These are phyloP conservation scores for Dryas iulia DNA, from an alignment of 1,140 invertebrate genomes.

Conservation along the genomic window DNA sequence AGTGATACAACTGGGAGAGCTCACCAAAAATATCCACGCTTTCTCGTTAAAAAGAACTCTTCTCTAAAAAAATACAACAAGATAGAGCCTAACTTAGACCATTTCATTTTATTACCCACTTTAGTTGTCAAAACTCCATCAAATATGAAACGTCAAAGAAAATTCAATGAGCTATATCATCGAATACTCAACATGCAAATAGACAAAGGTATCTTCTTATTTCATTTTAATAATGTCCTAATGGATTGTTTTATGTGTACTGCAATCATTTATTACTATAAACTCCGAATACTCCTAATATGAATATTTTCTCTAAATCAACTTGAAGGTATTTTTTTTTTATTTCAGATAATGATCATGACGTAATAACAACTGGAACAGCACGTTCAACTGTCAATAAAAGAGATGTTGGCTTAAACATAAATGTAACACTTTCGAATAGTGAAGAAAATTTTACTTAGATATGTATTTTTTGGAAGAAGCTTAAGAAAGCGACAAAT, in stretches of 20 bases:
- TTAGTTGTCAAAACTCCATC: conserved; percentile 70
- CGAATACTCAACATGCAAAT: conserved; percentile 59
- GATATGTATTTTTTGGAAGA: not conserved
- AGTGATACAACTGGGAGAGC: conserved; percentile 40
- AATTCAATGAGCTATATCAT: conserved; percentile 72
- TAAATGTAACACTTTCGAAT: conserved; percentile 51
- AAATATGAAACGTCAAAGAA: conserved; percentile 70
- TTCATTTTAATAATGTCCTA: not conserved
- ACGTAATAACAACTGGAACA: conserved; percentile 6
- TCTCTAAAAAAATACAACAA: conserved; percentile 47
- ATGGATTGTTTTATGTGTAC: no score
- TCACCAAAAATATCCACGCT: conserved; percentile 46
- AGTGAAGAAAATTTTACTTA: conserved; percentile 38
- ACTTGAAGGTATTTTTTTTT: no score
- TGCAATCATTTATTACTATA: no score
- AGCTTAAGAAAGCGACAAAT: not conserved
- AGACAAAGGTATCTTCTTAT: conserved; percentile 38
- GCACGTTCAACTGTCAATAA: conserved; percentile 29
- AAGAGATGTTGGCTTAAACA: conserved; percentile 61
- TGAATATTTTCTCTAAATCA: no score
- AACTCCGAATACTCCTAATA: no score
- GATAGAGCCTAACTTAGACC: conserved; percentile 61
- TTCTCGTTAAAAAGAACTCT: conserved; percentile 61
- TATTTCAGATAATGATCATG: conserved; percentile 40
- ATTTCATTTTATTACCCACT: conserved; percentile 70